phyloP scores from a whole-genome alignment of 2,888 invertebrate genomes.

The Heliconius ethilla region DNA sequence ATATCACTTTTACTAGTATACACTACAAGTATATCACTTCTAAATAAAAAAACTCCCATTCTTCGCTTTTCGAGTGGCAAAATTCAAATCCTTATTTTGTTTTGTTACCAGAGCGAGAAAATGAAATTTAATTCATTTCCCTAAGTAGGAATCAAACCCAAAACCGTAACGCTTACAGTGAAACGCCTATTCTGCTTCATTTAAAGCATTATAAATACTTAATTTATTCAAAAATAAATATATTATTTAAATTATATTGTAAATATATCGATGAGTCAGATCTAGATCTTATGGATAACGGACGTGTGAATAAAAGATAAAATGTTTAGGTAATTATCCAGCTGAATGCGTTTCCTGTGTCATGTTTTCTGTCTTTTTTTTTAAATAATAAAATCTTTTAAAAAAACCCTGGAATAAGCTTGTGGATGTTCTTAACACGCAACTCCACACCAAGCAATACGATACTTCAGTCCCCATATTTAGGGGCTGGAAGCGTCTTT shows the following conservation, averaged over 20 bases:
- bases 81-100: neutral
- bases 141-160: neutral
- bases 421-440: too few species aligned
- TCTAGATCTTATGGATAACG: neutral
- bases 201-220: neutral
- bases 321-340: neutral
- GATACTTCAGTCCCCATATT: too few species aligned
- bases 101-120: neutral
- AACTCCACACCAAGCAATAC: too few species aligned
- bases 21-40: too few species aligned
- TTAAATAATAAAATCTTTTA: neutral
- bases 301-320: neutral
- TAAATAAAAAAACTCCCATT: neutral
- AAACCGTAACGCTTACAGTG: neutral
- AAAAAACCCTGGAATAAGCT: neutral
- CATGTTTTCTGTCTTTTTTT: too few species aligned
- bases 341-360: neutral
- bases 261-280: neutral
- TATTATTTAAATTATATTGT: neutral
- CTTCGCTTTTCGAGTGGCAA: neutral
- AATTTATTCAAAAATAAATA: neutral
- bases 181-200: neutral
- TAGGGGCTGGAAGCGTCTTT: too few species aligned
- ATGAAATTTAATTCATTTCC: neutral
- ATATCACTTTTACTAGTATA: too few species aligned